Evolutionary conservation across 2,113 vertebrate species (phyloP).

Genomic region (Barbus barbus): DNA sequence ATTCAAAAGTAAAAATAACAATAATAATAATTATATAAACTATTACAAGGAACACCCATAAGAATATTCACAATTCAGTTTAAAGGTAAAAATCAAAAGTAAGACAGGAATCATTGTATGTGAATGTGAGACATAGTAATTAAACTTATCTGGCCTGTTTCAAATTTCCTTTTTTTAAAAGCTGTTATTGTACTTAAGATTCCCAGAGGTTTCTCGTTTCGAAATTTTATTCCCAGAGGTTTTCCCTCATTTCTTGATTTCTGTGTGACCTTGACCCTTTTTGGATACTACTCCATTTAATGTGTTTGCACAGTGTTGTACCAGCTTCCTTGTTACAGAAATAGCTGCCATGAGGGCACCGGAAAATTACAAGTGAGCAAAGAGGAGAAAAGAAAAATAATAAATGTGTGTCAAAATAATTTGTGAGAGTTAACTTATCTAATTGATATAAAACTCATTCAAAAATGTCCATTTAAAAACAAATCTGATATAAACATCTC

Average conservation of each 20-base stretch:
- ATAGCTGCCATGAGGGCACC: not conserved
- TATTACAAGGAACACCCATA: not conserved
- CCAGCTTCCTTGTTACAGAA: constrained; percentile 1
- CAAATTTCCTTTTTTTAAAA: not conserved
- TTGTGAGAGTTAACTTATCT: not conserved
- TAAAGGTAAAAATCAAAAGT: not conserved
- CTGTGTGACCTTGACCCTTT: not conserved
- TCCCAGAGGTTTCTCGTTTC: too few species aligned
- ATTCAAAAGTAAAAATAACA: not conserved
- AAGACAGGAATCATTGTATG: not conserved
- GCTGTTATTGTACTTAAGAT: not conserved
- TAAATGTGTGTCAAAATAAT: not conserved
- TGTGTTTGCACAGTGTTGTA: constrained; percentile 1
- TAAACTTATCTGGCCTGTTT: not conserved
- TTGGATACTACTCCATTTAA: not conserved
- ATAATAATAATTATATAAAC: not conserved
- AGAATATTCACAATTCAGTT: not conserved
- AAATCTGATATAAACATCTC: not conserved
- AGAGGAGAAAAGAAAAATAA: not conserved
- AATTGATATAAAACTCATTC: not conserved
- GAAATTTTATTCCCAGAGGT: too few species aligned
- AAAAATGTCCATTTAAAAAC: not conserved
- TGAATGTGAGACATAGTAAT: not conserved
- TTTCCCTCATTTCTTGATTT: too few species aligned
- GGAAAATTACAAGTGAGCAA: not conserved